Evolutionary conservation across 2,797 vertebrate species (phyloP).

Genomic region (Rachycentron canadum): DNA sequence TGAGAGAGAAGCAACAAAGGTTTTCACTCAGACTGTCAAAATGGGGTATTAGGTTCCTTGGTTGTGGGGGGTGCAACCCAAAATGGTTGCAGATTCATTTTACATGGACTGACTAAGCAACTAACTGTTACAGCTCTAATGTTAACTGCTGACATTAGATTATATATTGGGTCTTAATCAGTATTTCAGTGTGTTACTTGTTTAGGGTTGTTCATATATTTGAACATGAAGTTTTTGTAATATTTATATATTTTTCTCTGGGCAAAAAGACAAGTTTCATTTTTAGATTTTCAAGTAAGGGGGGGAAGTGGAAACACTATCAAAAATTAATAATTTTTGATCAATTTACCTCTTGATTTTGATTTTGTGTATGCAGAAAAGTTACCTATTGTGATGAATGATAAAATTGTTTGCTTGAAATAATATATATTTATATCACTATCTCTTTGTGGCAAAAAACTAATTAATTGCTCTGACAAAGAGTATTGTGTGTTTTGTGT

Average conservation of each 20-base stretch:
- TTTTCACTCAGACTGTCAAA: no score
- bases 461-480: slow-evolving; percentile 36
- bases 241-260: background rate
- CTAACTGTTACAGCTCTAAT: background rate
- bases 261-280: background rate
- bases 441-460: slow-evolving; percentile 10
- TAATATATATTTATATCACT: slow-evolving; percentile 34
- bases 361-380: background rate
- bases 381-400: slow-evolving; percentile 20
- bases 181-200: background rate
- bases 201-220: background rate
- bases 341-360: background rate
- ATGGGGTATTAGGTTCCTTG: no score
- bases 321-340: slow-evolving; percentile 14
- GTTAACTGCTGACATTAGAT: background rate
- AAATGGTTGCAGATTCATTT: background rate
- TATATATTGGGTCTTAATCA: background rate
- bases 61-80: no score
- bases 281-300: background rate
- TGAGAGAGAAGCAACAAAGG: background rate
- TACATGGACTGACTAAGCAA: background rate
- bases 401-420: slow-evolving; percentile 22
- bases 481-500: slow-evolving; percentile 12
- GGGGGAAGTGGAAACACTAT: background rate
- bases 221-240: background rate